phyloP scores from a whole-genome alignment of 2,888 invertebrate species.

The Cremastobaeus sp. region DNA sequence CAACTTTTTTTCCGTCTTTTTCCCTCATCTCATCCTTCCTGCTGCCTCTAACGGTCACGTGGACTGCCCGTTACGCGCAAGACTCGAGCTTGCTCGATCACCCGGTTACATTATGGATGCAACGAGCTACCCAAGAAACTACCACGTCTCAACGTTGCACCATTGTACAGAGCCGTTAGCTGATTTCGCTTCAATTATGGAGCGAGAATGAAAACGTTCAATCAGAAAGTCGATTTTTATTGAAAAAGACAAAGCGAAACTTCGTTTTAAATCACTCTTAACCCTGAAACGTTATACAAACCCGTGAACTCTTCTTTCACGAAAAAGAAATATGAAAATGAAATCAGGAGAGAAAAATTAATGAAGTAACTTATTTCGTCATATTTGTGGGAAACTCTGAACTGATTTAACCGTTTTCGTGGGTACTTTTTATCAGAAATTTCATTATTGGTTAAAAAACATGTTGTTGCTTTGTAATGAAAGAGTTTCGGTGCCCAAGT shows the following conservation, averaged over 20 bases:
- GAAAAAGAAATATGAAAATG: too few species aligned
- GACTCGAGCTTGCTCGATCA: constrained; percentile 62
- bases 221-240: constrained; percentile 30
- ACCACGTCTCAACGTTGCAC: constrained; percentile 9
- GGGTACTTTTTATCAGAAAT: too few species aligned
- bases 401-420: too few species aligned
- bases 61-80: constrained; percentile 58
- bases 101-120: constrained; percentile 58
- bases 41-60: constrained; percentile 56
- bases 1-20: constrained; percentile 53
- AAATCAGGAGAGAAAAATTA: too few species aligned
- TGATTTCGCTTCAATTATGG: constrained; percentile 37
- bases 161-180: constrained; percentile 1
- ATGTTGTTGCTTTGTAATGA: background rate
- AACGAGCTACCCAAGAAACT: constrained; percentile 41
- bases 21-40: constrained; percentile 54
- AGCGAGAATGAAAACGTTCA: constrained; percentile 20
- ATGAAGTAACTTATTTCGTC: too few species aligned
- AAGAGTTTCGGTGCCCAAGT: background rate
- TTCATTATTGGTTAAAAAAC: too few species aligned
- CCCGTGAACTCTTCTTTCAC: too few species aligned
- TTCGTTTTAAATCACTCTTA: background rate
- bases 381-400: too few species aligned
- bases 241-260: background rate
- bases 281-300: too few species aligned